Evolutionary conservation across 2,113 vertebrate species (phyloP).

Genomic region (Strix aluco): DNA sequence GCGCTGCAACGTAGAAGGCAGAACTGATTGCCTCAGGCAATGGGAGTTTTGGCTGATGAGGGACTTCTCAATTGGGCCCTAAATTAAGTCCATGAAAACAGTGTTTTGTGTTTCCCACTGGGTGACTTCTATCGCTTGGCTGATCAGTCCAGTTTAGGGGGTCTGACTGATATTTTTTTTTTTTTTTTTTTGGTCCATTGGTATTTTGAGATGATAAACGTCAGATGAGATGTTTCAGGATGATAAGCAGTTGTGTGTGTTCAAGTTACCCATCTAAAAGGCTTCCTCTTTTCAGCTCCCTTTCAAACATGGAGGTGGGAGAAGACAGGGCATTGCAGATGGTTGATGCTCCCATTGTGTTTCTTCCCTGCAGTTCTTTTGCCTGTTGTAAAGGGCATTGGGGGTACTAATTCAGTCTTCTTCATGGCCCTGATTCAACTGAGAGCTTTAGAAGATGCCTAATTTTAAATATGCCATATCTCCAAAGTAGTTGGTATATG

Average conservation of each 20-base stretch:
- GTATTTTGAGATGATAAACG: not conserved
- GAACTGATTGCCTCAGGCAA: not conserved
- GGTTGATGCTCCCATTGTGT: not conserved
- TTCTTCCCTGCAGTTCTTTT: not conserved
- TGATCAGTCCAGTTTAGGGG: not conserved
- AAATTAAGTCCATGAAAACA: not conserved
- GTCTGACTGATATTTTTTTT: not conserved
- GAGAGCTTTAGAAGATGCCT: not conserved
- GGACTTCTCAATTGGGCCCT: not conserved
- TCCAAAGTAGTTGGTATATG: not conserved
- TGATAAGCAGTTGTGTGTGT: not conserved
- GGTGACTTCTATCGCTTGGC: not conserved
- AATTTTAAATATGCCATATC: not conserved
- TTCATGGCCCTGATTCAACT: not conserved
- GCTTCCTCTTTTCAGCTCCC: fast-evolving
- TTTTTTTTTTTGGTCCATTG: not conserved
- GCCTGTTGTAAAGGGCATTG: not conserved
- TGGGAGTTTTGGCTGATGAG: not conserved
- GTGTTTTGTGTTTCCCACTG: not conserved
- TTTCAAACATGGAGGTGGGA: not conserved
- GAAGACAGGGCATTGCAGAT: not conserved
- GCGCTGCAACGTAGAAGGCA: fast-evolving
- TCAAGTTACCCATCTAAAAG: not conserved
- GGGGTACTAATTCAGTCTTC: fast-evolving
- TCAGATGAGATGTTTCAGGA: not conserved